These are phyloP conservation scores for Cercopithecus mona DNA, from an alignment of 2,113 vertebrate genomes.

Conservation along the genomic window DNA sequence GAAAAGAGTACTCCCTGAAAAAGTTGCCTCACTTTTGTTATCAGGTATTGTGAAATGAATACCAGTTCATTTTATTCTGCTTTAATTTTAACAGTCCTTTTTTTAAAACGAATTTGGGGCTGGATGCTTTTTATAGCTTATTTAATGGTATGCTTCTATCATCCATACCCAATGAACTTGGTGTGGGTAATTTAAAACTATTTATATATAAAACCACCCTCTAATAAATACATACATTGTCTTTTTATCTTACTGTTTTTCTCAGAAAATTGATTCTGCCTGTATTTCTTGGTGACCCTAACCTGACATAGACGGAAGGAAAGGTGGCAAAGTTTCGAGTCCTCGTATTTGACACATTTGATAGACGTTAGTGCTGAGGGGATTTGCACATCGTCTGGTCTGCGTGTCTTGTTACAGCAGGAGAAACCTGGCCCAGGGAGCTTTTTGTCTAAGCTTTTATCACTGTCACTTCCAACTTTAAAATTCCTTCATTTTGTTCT, in stretches of 20 bases:
- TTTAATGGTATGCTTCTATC: not conserved
- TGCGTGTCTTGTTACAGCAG: not conserved
- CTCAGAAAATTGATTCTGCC: not conserved
- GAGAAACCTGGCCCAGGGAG: not conserved
- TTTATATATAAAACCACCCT: not conserved
- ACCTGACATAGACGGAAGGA: accelerated
- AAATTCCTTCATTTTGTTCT: not conserved
- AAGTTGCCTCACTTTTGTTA: not conserved
- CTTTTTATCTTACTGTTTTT: not conserved
- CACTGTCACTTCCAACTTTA: not conserved
- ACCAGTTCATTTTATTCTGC: not conserved
- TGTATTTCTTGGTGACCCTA: not conserved
- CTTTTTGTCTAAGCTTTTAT: not conserved
- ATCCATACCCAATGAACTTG: not conserved
- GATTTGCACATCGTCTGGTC: accelerated
- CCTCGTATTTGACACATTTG: not conserved
- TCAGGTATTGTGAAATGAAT: not conserved
- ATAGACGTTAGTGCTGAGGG: not conserved
- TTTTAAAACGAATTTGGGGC: not conserved
- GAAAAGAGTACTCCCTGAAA: not conserved
- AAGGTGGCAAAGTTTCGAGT: no score
- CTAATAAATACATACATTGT: not conserved
- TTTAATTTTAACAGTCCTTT: not conserved
- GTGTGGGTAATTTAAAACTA: not conserved
- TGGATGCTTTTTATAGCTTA: not conserved